Base-by-base conservation (phyloP, 1,140 invertebrate genomes). In the Araneus ventricosus region DNA sequence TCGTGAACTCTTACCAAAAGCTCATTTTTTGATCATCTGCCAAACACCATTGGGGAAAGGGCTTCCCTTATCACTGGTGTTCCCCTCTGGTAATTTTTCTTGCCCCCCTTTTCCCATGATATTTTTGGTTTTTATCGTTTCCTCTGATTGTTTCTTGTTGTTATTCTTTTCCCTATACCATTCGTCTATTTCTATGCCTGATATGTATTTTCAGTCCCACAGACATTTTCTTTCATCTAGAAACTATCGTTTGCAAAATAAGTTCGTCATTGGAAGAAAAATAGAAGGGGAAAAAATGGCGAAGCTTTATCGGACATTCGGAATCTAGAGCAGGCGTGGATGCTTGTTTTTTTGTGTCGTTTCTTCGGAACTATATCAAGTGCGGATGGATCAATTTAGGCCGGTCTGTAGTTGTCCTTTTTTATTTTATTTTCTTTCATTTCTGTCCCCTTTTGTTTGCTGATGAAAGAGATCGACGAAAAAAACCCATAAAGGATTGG, bases 51-150 rank as follows among this genome's bases (percentile, higher is more conserved):
- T 45, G 80, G 34, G 24, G 34, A 37, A 82, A 37, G 79, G 79
- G 79, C 45, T 52, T 27, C 67, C 34, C 80, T 84, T 84, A 84
- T 84, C 80, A 57, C 34, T 75, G 30, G 67, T 75, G 34, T 34
- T 34, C 67, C 67, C 39, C 80, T n/a, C 80, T 84, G 39, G 80
- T 84, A 84, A 84, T 84, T 84, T 84, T 84, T 84, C 80, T 84
- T 75, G 67, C 67, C 67, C 67, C 67, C 67, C 14, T 20, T 34
- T 75, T 20, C 34, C 67, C 67, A 75, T 37, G 67, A 75, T 75
- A 75, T 75, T 75, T 75, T 75, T 75, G 34, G 67, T 75, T 75
- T 75, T 75, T 75, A 75, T 75, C 67, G 30, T 75, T 75, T 75
- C 30, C 34, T 75, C 67, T 75, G 67, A 75, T 75, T 75, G 67